Evolutionary conservation across 2,888 invertebrate species (phyloP).

Genomic region (Pocota personata): DNA sequence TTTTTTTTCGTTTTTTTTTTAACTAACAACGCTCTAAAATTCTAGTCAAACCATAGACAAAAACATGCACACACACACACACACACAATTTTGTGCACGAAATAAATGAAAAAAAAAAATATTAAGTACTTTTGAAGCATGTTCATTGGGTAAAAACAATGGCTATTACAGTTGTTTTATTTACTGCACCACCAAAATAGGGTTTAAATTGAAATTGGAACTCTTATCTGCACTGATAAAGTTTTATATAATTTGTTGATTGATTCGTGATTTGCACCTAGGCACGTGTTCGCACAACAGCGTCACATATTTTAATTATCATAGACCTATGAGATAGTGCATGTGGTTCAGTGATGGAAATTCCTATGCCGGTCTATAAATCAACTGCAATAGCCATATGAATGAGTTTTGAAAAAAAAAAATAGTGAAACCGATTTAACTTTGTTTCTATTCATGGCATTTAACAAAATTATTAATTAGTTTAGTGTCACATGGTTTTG

Average conservation of each 20-base stretch:
- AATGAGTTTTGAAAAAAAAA: conserved; percentile 18
- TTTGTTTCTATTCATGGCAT: conserved; percentile 18
- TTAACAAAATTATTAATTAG: conserved; percentile 27
- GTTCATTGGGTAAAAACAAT: conserved; percentile 24
- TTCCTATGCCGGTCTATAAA: background rate
- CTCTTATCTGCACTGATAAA: conserved; percentile 10
- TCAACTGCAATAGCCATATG: conserved; percentile 32
- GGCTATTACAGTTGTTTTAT: conserved; percentile 12
- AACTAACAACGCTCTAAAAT: conserved; percentile 16
- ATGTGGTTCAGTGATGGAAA: background rate
- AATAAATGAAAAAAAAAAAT: too few relatives aligned
- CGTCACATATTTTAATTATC: background rate
- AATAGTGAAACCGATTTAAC: background rate
- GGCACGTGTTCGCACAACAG: background rate
- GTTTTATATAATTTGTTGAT: background rate
- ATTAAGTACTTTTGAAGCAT: conserved; percentile 22
- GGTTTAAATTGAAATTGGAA: background rate
- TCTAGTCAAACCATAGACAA: background rate
- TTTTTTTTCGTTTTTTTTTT: background rate
- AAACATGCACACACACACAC: conserved; percentile 33
- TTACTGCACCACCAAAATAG: background rate
- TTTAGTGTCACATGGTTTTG: background rate
- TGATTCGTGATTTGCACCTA: background rate
- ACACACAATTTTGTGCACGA: conserved; percentile 29
- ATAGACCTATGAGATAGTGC: background rate